Base-by-base conservation (phyloP, 1,140 invertebrate species). In the Aphaenogaster ashmeadi region DNA sequence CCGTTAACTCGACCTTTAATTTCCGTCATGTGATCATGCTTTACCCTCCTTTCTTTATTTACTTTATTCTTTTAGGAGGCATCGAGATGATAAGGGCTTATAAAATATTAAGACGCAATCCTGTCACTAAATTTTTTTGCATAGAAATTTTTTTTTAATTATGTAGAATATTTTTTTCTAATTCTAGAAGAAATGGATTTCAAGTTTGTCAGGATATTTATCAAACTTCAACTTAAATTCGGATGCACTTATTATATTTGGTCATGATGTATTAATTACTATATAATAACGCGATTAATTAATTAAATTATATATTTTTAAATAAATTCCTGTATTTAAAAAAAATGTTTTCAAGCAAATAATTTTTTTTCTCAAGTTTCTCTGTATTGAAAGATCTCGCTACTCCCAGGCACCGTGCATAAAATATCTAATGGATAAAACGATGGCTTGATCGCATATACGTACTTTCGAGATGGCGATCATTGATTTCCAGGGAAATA, bases 401-500 rank as follows among this genome's bases (percentile, higher is more conserved):
- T 5, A 21, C 36, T 52, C 8, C 5, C 8, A 69, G 4, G 9
- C 3, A 15, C 13, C 3, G 33, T 21, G 33, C 1, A 69, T 81
- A 71, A 81, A 81, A 69, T 69, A 69, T 71, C 36, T 71, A 41
- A 69, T 52, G 18, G 27, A 80, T 67, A 41, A 69, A 81, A 81
- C 21, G 33, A 13, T n/a, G 44, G 50, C 18, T 21, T 84, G 56
- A 84, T 84, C 69, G 52, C 52, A 33, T 69, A 81, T 41, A 50
- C 36, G 38, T 74, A 86, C 15, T 21, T 13, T 27, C 15, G 88
- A 80, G 87, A 87, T 86, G 86, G 38, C 78, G 66, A 89, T 89
- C 91, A 92, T 92, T 84, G 91, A 90, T 92, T 92, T 92, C 81
- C 62, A 72, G 27, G 21, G 44, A 84, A 90, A 90, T 86, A 90